Base-by-base conservation (phyloP, 2,113 vertebrate species). In the Nerophis ophidion region DNA sequence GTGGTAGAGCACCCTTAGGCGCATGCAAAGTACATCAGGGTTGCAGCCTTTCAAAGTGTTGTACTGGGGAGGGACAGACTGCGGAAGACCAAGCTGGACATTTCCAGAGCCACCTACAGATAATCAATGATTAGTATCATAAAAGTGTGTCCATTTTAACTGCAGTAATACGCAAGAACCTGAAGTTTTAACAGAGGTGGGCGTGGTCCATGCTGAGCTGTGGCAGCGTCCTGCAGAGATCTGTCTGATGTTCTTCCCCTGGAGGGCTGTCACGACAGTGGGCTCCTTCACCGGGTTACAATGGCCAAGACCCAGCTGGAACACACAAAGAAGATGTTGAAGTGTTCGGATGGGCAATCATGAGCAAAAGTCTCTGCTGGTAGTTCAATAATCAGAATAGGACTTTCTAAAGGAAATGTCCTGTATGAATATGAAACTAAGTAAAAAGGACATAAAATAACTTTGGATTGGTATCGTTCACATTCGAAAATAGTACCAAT, bases 151-250 rank as follows among this genome's bases (percentile, higher is more conserved):
- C 19, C 47, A 8, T 13, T 10, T 48, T 13, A 12, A 17, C 14
- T 13, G 44, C 12, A 55, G 11, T 12, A 13, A 12, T 2, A 47
- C 42, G 48, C 40, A 17, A 46, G 61, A 81, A 91, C 91, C 91
- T 84, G 90, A 90, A 80, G 77, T 76, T 70, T 83, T 87, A 33
- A 81, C 49, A 7, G 84, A 77, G 64, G 79, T 71, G 68, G 90
- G 90, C 10, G 90, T 88, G 60, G 91, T 91, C 90, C 91, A 91
- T 0, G 90, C 91, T 10, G 91, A 74, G 35, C 88, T 91, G 77
- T 92, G 91, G 65, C 91, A 91, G 51, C 91, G 90, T 15, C 91
- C 91, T 34, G 87, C 90, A 10, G 91, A 91, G 56, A 92, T 88
- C 81, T 92, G 91, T 53, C 74, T 68, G 60, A 91, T 89, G 66